Base-by-base conservation (phyloP, 2,888 invertebrate genomes). In the Agelastica alni region DNA sequence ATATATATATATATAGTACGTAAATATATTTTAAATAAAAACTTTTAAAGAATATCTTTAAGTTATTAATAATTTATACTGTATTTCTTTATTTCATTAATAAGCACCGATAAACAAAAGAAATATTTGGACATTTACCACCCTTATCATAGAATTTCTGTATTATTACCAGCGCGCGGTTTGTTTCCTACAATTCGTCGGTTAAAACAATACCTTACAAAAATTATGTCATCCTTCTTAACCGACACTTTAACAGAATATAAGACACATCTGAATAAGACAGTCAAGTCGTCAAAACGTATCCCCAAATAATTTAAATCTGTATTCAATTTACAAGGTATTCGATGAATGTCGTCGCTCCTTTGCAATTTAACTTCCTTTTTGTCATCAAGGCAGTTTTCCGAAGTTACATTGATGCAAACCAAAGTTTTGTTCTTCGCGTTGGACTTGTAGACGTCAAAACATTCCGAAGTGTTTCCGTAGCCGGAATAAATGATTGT, bases 401-500 rank as follows among this genome's bases (percentile, higher is more conserved):
- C 30, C 3, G 39, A 4, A 9, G 30, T 13, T 14, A 14, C 9
- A 18, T 13, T 30, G 10, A 48, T 17, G 17, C 48, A 48, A 1
- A 13, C 1, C 9, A 13, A 39, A 12, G 39, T 48, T 30, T 20
- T 12, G 13, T 39, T 39, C 12, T 28, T 31, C 12, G 39, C 28
- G 10, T 39, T 37, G 0, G 47, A 30, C 18, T 17, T 30, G 5
- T 30, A 39, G 3, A 48, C 18, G 12, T 48, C 48, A 13, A 48
- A 48, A 17, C 48, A 48, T 30, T 48, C 48, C 2, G 48, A 39
- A 20, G 10, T 10, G 10, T 39, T n/a, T 2, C 48, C 48, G 30
- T 48, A 48, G 2, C 48, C 48, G 18, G 6, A 18, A 7, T 48
- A 48, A 6, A 48, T 14, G 1, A 48, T 17, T 1, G 31, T 31